These are phyloP conservation scores for Carassius carassius DNA, from an alignment of 2,113 vertebrate species.

Conservation along the genomic window DNA sequence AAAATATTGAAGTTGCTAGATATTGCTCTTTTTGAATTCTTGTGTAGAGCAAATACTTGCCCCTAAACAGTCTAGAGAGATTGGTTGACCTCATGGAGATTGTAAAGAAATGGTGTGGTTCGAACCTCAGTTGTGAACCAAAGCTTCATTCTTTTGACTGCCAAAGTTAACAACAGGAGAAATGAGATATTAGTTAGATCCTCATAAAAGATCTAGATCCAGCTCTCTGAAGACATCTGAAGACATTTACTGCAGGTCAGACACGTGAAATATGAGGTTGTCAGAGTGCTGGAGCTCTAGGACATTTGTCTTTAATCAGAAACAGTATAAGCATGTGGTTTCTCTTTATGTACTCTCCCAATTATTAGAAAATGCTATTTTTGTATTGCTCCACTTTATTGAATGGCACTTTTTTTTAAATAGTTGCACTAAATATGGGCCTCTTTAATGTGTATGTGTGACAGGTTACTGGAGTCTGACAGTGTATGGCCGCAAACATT, in stretches of 20 bases:
- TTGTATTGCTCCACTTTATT: not conserved
- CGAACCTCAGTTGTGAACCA: not conserved
- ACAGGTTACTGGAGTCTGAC: conserved; percentile 92
- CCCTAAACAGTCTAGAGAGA: not conserved
- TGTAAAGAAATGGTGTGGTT: not conserved
- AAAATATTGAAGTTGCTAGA: not conserved
- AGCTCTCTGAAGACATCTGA: conserved; percentile 6
- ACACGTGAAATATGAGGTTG: not conserved
- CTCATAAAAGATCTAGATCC: conserved; percentile 18
- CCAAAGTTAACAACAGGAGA: conserved; percentile 33
- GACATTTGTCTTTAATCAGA: conserved; percentile 1
- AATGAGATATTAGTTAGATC: not conserved
- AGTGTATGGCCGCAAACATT: conserved; percentile 91
- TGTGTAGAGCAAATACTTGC: not conserved
- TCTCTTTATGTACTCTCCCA: not conserved
- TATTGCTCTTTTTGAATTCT: not conserved
- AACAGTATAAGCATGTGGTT: not conserved
- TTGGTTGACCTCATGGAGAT: not conserved
- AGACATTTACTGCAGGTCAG: not conserved
- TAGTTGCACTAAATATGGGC: not conserved
- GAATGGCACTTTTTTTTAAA: not conserved
- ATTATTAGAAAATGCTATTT: not conserved
- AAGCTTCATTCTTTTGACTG: conserved; percentile 17
- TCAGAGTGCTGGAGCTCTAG: not conserved
- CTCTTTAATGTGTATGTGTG: conserved; percentile 11